phyloP scores from a whole-genome alignment of 2,888 invertebrate genomes.

The Leucophenga montana region DNA sequence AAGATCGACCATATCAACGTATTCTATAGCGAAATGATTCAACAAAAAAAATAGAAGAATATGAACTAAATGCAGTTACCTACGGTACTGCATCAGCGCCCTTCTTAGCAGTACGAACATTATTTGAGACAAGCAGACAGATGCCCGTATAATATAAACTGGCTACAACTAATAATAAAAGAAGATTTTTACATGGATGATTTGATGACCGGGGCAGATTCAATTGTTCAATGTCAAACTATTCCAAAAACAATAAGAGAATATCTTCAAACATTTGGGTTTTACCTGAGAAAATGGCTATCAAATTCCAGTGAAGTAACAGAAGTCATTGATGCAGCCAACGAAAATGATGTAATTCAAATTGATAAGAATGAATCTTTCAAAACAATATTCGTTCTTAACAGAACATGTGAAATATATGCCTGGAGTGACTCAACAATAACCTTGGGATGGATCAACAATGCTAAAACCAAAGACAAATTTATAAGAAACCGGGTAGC shows the following conservation, averaged over 20 bases:
- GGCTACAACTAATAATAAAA: not conserved
- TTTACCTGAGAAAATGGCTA: conserved; percentile 20
- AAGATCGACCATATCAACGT: too few species aligned
- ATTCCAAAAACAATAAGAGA: not conserved
- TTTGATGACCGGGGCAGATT: not conserved
- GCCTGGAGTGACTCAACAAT: too few species aligned
- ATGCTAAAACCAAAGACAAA: too few species aligned
- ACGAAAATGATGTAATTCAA: not conserved
- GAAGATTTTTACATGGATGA: conserved; percentile 3
- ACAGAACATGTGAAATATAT: too few species aligned
- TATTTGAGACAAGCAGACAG: not conserved
- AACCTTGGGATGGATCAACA: too few species aligned
- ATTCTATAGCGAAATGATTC: too few species aligned
- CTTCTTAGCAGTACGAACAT: not conserved
- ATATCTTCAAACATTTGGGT: conserved; percentile 11
- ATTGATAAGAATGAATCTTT: not conserved
- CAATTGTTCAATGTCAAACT: not conserved
- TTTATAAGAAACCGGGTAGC: too few species aligned
- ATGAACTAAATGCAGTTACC: too few species aligned
- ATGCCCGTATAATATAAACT: not conserved
- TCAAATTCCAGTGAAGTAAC: conserved; percentile 8
- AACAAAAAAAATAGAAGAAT: too few species aligned
- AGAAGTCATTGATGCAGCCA: not conserved
- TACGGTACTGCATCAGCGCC: conserved; percentile 8
- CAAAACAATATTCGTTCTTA: not conserved